Percentiles rank a stretch among this genome's conserved stretches.
phyloP scores from a whole-genome alignment of 2,113 vertebrate species.

The Paralichthys olivaceus region DNA sequence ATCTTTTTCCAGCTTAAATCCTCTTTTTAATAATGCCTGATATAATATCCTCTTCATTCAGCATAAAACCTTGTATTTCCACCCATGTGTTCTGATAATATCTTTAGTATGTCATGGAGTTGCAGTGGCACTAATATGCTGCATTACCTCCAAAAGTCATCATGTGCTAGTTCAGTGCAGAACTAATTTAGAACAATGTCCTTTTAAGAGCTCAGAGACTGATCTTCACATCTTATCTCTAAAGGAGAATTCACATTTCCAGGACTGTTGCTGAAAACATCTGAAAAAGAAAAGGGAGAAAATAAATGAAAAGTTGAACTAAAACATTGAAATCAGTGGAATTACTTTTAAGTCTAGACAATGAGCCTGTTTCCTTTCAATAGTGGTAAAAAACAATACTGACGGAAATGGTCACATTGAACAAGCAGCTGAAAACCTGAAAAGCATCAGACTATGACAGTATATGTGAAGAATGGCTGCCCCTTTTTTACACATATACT shows the following conservation, averaged over 20 bases:
- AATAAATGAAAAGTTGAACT: not conserved
- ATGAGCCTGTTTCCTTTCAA: no score
- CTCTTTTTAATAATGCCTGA: not conserved
- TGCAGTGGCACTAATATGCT: not conserved
- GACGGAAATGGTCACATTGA: no score
- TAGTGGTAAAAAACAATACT: not conserved
- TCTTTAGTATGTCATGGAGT: not conserved
- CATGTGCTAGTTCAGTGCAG: not conserved
- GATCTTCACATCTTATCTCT: not conserved
- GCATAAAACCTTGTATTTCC: not conserved
- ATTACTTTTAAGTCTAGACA: no score
- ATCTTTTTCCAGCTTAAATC: not conserved
- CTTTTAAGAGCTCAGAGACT: not conserved
- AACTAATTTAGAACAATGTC: not conserved
- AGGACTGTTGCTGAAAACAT: not conserved
- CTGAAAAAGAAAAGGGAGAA: conserved; percentile 40
- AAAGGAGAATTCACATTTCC: not conserved
- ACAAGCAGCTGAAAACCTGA: no score
- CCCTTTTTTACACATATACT: no score
- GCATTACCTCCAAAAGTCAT: conserved; percentile 4
- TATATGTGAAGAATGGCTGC: no score
- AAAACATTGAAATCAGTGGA: no score
- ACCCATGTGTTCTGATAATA: not conserved
- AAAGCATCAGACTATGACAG: no score
- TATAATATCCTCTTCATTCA: conserved; percentile 17